phyloP scores from a whole-genome alignment of 2,888 invertebrate species.

The Protophormia terraenovae region DNA sequence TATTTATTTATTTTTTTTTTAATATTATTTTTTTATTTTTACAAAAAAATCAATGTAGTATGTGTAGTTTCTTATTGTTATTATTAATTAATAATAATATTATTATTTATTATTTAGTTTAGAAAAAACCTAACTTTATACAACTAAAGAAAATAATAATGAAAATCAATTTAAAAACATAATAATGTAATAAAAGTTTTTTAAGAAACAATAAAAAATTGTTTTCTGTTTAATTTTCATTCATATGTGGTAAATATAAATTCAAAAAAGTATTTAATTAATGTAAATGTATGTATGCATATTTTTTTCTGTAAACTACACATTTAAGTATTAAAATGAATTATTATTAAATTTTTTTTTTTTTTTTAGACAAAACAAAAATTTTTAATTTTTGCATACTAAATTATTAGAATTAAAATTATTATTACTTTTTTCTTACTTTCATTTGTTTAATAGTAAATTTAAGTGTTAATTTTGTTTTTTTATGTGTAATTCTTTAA shows the following conservation, averaged over 20 bases:
- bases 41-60: slow-evolving; percentile 49
- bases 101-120: slow-evolving; percentile 51
- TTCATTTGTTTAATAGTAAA: slow-evolving; percentile 14
- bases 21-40: slow-evolving; percentile 25
- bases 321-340: slow-evolving; percentile 52
- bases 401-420: slow-evolving; percentile 52
- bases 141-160: slow-evolving; percentile 58
- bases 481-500: slow-evolving; percentile 7
- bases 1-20: slow-evolving; percentile 47
- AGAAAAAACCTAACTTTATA: slow-evolving; percentile 68
- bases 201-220: slow-evolving; percentile 42
- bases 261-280: slow-evolving; percentile 54
- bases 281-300: slow-evolving; percentile 38
- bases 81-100: slow-evolving; percentile 1
- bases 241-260: slow-evolving; percentile 37
- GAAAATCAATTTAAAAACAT: slow-evolving; percentile 42
- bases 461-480: slow-evolving; percentile 38
- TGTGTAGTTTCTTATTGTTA: slow-evolving; percentile 36
- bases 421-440: slow-evolving; percentile 40
- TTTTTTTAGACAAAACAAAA: slow-evolving; percentile 63
- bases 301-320: slow-evolving; percentile 41
- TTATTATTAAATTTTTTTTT: not conserved
- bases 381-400: slow-evolving; percentile 65
- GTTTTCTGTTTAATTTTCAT: slow-evolving; percentile 11
- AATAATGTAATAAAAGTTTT: slow-evolving; percentile 34